Conservation (phyloP, 1,140 invertebrate genomes). For the Phthorimaea operculella region DNA sequence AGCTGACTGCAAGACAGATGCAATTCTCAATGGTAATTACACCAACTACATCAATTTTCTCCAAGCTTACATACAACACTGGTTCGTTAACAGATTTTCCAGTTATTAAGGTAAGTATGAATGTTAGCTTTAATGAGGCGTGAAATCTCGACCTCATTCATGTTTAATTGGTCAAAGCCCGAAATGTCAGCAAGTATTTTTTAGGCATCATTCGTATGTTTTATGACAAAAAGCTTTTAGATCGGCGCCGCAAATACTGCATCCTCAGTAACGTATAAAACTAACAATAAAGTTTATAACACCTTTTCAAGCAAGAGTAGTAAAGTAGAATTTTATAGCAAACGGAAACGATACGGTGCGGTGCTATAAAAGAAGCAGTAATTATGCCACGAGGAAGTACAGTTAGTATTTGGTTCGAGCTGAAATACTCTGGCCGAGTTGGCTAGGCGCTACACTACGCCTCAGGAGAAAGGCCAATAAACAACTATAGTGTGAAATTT, state of each 20-base stretch:
- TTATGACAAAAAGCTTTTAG: no score
- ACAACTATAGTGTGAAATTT: no score
- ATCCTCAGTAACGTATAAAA: no score
- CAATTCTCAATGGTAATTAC: constrained; percentile 54
- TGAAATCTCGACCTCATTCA: neutral
- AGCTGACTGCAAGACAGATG: constrained; percentile 41
- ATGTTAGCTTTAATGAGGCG: neutral
- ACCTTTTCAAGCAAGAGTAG: no score
- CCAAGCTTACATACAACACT: neutral
- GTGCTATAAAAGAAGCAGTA: neutral
- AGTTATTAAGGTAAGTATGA: constrained; percentile 12
- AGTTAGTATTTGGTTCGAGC: constrained; percentile 1
- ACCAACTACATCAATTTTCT: constrained; percentile 7
- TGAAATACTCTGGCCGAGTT: constrained; percentile 31
- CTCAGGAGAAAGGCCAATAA: neutral
- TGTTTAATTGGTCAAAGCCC: no score
- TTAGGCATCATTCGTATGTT: no score
- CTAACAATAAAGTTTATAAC: no score
- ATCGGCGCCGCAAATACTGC: no score
- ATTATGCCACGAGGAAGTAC: constrained; percentile 8
- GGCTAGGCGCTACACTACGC: constrained; percentile 17
- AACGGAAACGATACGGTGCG: neutral
- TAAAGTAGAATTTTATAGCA: neutral
- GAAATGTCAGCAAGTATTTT: no score
- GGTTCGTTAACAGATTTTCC: constrained; percentile 27